Evolutionary conservation across 2,113 vertebrate genomes (phyloP).

Genomic region (Aepyceros melampus): DNA sequence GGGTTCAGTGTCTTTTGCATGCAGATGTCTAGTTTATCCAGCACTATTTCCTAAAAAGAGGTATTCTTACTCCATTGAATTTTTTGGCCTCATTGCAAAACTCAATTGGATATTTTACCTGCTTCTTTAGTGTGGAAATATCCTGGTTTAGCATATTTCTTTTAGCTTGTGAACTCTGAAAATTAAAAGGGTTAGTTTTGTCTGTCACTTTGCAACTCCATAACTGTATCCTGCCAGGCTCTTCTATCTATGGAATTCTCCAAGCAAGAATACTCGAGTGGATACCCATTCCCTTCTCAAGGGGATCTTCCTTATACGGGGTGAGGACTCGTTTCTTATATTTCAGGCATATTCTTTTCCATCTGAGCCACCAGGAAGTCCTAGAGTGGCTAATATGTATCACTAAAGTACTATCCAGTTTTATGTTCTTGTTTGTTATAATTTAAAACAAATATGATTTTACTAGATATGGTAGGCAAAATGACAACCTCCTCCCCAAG

Average conservation of each 20-base stretch:
- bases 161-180: not conserved
- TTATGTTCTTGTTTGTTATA: not conserved
- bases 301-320: not conserved
- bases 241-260: not conserved
- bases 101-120: not conserved
- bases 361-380: not conserved
- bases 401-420: not conserved
- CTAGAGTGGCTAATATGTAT: not conserved
- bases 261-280: not conserved
- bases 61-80: not conserved
- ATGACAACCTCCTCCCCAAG: not conserved
- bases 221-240: not conserved
- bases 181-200: not conserved
- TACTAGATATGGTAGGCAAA: not conserved
- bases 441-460: not conserved
- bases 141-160: not conserved
- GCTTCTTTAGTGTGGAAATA: not conserved
- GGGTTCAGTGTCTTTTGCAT: not conserved
- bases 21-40: not conserved
- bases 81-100: not conserved
- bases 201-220: not conserved
- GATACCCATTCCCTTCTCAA: not conserved
- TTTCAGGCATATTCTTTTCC: not conserved
- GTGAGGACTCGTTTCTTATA: not conserved
- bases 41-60: not conserved